A percentile compares a stretch with the other conserved stretches of the same genome.
These are phyloP conservation scores for Rhogogaster chlorosoma DNA, from an alignment of 2,888 invertebrate species.

Conservation along the genomic window DNA sequence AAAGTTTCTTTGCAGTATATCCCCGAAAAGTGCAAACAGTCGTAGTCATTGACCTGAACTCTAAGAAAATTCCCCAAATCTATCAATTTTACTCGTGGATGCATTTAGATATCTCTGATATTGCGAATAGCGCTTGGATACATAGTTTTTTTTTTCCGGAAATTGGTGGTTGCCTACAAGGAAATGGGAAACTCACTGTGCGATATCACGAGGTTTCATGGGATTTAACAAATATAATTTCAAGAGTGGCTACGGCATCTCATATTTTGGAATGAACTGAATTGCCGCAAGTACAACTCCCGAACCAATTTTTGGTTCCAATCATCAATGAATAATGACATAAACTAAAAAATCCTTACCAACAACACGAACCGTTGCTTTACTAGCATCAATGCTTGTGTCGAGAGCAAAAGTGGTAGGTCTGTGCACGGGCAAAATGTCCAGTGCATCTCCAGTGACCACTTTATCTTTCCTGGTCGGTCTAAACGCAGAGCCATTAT, in stretches of 20 bases:
- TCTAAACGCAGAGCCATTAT: slow-evolving; percentile 57
- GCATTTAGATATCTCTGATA: neutral
- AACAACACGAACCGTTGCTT: slow-evolving; percentile 78
- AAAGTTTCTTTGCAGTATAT: neutral
- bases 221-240: neutral
- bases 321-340: neutral
- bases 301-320: neutral
- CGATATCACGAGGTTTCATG: neutral
- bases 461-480: slow-evolving; percentile 56
- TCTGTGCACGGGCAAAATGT: slow-evolving; percentile 81
- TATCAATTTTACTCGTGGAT: neutral
- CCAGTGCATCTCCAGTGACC: slow-evolving; percentile 83
- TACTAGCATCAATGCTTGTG: slow-evolving; percentile 74
- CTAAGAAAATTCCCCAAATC: neutral
- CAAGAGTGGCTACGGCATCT: neutral
- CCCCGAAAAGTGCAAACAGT: neutral
- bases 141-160: neutral
- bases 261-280: neutral
- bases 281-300: neutral
- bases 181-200: neutral
- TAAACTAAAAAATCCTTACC: slow-evolving; percentile 70
- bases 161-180: neutral
- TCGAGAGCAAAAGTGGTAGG: slow-evolving; percentile 81
- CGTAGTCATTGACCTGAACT: neutral
- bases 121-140: neutral